Base-by-base conservation (phyloP, 2,113 vertebrate species). In the Prolemur simus region DNA sequence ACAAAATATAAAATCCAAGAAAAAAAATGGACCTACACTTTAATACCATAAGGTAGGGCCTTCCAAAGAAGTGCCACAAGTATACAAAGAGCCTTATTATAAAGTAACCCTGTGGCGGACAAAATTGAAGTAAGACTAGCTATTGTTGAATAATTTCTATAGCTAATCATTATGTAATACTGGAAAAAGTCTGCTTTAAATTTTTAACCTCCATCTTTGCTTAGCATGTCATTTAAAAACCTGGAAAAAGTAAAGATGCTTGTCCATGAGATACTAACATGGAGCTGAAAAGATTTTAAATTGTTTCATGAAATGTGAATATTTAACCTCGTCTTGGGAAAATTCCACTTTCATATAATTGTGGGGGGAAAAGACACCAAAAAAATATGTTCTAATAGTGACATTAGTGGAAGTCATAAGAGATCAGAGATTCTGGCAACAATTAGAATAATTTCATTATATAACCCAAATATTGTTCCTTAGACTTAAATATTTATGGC, bases 171-270 rank as follows among this genome's bases (percentile, higher is more conserved):
- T 84, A 56, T 32, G 18, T 23, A 12, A 86, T 32, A 69, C 9
- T 80, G 64, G 64, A 68, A 95, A 94, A 86, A 49, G 52, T 74
- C 37, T 73, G 5, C 77, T 87, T 94, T 87, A 87, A 94, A 85
- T 87, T 9, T 94, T 8, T 76, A 91, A 80, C 0, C 21, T 39
- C 58, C 23, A 37, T 87, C 27, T 95, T 74, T 34, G 60, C 63
- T 88, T 94, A 95, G n/a, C 15, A 91, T 88, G 88, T 95, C 45
- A 94, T 58, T 74, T 54, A 87, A 94, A 68, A 81, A 66, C 84
- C 71, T 93, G 42, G n/a, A 66, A 80, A 80, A 68, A 47, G 64
- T 68, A 84, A 92, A 84, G 37, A 32, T 47, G 9, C 34, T 81
- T 93, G n/a, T 34, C 29, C 49, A 71, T 84, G 52, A 80, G 32